These are phyloP conservation scores for Jordanella pulchra DNA, from an alignment of 2,797 vertebrate genomes.

Conservation along the genomic window DNA sequence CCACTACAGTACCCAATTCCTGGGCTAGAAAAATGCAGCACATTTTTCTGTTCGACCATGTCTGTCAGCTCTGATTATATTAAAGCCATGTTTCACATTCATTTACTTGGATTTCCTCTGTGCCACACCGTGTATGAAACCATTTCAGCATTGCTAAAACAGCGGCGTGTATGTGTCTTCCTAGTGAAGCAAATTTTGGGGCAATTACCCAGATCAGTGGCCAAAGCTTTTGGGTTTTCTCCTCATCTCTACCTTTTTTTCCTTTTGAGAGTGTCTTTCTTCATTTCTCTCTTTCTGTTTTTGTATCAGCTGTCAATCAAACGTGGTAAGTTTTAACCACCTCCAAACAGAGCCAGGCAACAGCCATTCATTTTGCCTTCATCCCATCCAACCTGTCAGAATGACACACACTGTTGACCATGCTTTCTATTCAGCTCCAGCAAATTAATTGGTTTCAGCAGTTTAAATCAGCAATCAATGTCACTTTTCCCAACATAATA, in stretches of 20 bases:
- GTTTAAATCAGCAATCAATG: conserved; percentile 85
- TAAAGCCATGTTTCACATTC: conserved; percentile 77
- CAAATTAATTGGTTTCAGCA: conserved; percentile 81
- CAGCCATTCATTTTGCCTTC: conserved; percentile 73
- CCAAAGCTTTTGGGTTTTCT: conserved; percentile 59
- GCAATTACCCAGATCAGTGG: conserved; percentile 82
- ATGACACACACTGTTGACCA: conserved; percentile 82
- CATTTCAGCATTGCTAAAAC: conserved; percentile 78
- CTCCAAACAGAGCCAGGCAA: conserved; percentile 74
- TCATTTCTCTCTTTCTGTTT: conserved; percentile 31
- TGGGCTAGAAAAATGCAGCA: conserved; percentile 61
- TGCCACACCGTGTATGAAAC: conserved; percentile 66
- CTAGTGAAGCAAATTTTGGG: conserved; percentile 73
- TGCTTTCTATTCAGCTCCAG: conserved; percentile 79
- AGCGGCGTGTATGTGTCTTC: conserved; percentile 75
- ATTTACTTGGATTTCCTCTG: conserved; percentile 72
- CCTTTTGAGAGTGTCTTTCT: conserved; percentile 19
- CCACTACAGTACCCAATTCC: conserved; percentile 67
- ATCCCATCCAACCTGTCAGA: conserved; percentile 79
- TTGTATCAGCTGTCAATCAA: conserved; percentile 79
- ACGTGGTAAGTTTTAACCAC: conserved; percentile 76
- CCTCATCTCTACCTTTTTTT: conserved; percentile 62
- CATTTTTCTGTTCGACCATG: conserved; percentile 75
- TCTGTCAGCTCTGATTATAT: conserved; percentile 82
- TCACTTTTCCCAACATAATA: conserved; percentile 84